Base-by-base conservation (phyloP, 2,797 vertebrate species). In the Gymnopithys bicolor region DNA sequence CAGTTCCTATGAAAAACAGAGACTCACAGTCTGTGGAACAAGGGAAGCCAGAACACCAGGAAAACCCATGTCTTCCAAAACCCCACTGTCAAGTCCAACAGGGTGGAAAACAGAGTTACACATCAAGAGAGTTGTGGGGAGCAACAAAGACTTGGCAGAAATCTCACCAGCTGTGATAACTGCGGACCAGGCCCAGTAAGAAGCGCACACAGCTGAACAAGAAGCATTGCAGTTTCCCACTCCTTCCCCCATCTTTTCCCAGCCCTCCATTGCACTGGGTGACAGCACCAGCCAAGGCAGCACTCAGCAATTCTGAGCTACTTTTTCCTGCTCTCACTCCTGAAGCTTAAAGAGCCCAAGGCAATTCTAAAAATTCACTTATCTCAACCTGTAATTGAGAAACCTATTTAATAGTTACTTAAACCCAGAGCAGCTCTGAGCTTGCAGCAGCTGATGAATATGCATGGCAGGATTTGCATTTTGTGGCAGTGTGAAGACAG, bases 391-490 rank as follows among this genome's bases (percentile, higher is more conserved):
- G 74, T 79, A 90, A 89, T 69, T 70, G 85, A 90, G 52, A 93
- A 89, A 84, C 74, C 60, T 48, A 24, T 87, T 94, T 89, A 90
- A 89, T 93, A 75, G 89, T 74, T 67, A 60, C 75, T 90, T 43
- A 82, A 85, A 73, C 33, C 25, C 33, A 0, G 10, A 62, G 86
- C 80, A 68, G 88, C 83, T 78, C 46, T 0, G 13, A 84, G 92
- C 22, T 1, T 9, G 64, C 73, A 79, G 91, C 55, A 55, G 92
- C 51, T 68, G 75, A 77, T 95, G 92, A 94, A 97, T 93, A 95
- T 85, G 78, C 82, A 90, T 66, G 59, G 1, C 46, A 37, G 70
- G 82, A 95, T 93, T 94, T 94, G 52, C 87, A 83, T 85, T 45
- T 49, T 3, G 15, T 27, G 79, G 90, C 80, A 48, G 90, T 2